Evolutionary conservation across 2,797 vertebrate genomes (phyloP), one percentile per base, ranked within the genome.

Genomic region (Oreortyx pictus): DNA sequence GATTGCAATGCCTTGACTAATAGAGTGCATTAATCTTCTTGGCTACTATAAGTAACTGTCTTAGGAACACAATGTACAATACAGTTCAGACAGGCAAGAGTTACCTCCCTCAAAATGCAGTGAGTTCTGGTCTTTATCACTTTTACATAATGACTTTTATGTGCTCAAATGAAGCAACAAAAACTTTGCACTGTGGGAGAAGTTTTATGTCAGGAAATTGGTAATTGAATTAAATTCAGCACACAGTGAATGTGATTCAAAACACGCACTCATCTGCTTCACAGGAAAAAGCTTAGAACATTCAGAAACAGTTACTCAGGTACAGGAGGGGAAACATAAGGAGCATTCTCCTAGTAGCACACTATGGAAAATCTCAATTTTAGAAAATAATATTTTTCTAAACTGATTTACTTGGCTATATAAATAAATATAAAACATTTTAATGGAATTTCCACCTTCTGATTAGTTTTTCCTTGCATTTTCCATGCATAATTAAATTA

Each of bases 401-500:
- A 78, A 86, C 86, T 44, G 1, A 88, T 37, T 17, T 81, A 66
- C 33, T 81, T 85, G 68, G 17, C 23, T 82, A 64, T 22, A 64
- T 46, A 90, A 86, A 67, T 73, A 91, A 80, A 35, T 67, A 77
- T 8, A 12, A 59, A 76, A 74, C 10, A 82, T 57, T 89, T 90
- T 27, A 90, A 81, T 52, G 59, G 78, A 56, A 71, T 91, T 89
- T 87, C 54, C 15, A 84, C 41, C 37, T 92, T 84, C 86, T 92
- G 50, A 92, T 91, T 82, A 88, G 74, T n/a, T 87, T 82, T 90
- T 66, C 62, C 59, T 82, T 84, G 74, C 35, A 41, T 91, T 92
- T 91, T 73, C 56, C 60, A 75, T 72, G 70, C 31, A 44, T 89
- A 82, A 94, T 93, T 94, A 81, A 95, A 94, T 95, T 92, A 90